These are phyloP conservation scores for Adelges cooleyi DNA, from an alignment of 1,140 invertebrate genomes.

Conservation along the genomic window DNA sequence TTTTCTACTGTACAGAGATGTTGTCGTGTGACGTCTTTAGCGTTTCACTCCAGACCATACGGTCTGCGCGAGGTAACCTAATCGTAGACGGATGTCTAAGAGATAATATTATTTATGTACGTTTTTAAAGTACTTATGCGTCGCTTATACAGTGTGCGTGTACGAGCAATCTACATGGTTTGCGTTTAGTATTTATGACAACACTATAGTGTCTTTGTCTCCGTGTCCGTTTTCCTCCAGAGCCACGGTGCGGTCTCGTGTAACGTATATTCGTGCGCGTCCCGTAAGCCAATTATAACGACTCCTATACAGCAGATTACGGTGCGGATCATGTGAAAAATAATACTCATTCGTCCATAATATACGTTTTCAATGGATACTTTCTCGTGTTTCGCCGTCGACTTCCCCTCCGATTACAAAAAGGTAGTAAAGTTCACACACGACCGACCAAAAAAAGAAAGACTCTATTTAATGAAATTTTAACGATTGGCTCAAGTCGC, in stretches of 20 bases:
- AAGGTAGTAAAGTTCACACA: conserved; percentile 12
- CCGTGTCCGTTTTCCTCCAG: no score
- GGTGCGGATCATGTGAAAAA: conserved; percentile 16
- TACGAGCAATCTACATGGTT: no score
- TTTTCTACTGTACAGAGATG: no score
- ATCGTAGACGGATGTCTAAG: no score
- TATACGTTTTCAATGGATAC: not conserved
- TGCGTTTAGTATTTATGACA: no score
- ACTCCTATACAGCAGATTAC: conserved; percentile 9
- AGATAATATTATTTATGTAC: no score
- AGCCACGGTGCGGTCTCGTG: not conserved
- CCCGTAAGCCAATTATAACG: conserved; percentile 19
- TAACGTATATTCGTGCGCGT: not conserved
- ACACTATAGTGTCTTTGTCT: conserved; percentile 17
- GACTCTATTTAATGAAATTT: not conserved
- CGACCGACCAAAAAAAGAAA: no score
- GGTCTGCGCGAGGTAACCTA: no score
- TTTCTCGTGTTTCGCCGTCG: conserved; percentile 18
- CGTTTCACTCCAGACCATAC: no score
- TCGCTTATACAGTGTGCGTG: no score
- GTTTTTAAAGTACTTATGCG: no score
- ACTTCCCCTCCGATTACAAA: not conserved
- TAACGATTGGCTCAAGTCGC: not conserved
- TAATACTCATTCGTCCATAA: conserved; percentile 3
- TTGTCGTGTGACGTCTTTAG: no score